These are phyloP conservation scores for Rhinopomastus cyanomelas DNA, from an alignment of 2,113 vertebrate species.

Conservation along the genomic window DNA sequence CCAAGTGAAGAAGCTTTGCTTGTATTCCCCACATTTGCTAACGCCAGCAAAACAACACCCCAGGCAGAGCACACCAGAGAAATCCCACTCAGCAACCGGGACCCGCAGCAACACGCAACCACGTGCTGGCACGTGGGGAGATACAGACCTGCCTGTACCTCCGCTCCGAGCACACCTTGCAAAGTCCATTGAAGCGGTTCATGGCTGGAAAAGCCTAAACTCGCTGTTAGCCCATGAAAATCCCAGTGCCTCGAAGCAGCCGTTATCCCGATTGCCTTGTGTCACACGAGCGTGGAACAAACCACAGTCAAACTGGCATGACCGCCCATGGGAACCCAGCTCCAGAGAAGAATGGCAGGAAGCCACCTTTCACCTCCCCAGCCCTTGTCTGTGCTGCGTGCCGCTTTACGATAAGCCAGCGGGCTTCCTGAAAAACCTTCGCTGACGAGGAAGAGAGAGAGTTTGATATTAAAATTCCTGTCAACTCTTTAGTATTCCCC, in stretches of 20 bases:
- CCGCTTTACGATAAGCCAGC: constrained; percentile 86
- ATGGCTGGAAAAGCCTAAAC: constrained; percentile 68
- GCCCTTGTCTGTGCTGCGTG: constrained; percentile 81
- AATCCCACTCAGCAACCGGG: fast-evolving
- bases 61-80: background rate
- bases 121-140: background rate
- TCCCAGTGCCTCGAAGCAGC: constrained; percentile 31
- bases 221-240: constrained; percentile 68
- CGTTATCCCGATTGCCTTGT: constrained; percentile 5
- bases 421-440: constrained; percentile 86
- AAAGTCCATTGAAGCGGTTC: constrained; percentile 88
- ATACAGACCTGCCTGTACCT: constrained; percentile 85
- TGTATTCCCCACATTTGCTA: background rate
- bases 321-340: constrained; percentile 91
- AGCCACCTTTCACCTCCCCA: constrained; percentile 88
- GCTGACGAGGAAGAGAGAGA: constrained; percentile 75
- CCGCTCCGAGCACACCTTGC: constrained; percentile 87
- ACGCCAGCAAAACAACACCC: fast-evolving
- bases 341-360: constrained; percentile 95
- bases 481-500: constrained; percentile 76
- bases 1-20: background rate
- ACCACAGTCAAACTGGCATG: constrained; percentile 85
- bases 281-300: constrained; percentile 64
- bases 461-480: constrained; percentile 83
- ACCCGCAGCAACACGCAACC: fast-evolving